Conservation (phyloP, 2,113 vertebrate genomes). For the Tursiops truncatus region DNA sequence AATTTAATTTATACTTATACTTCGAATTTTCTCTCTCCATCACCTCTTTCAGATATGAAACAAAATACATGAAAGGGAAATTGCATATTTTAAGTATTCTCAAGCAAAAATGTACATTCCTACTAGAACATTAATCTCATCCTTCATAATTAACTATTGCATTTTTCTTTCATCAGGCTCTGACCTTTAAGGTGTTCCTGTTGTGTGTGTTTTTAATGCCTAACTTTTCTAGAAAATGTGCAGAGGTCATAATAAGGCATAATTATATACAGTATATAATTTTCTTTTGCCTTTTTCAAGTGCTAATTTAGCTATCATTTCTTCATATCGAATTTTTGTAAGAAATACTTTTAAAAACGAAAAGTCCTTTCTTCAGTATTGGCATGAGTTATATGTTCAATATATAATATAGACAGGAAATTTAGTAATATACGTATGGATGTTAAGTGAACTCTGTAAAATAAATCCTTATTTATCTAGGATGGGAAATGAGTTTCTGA, state of each 20-base stretch:
- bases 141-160: constrained; percentile 71
- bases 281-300: constrained; percentile 79
- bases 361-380: constrained; percentile 61
- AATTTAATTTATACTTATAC: constrained; percentile 34
- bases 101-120: constrained; percentile 59
- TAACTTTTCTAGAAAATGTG: constrained; percentile 77
- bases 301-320: constrained; percentile 78
- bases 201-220: constrained; percentile 75
- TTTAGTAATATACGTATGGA: not conserved
- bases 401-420: constrained; percentile 14
- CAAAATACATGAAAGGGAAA: constrained; percentile 15
- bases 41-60: constrained; percentile 49
- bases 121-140: constrained; percentile 60
- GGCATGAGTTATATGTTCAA: constrained; percentile 39
- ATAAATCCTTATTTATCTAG: constrained; percentile 37
- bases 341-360: constrained; percentile 58
- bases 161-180: constrained; percentile 77
- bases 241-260: constrained; percentile 79
- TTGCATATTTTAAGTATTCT: constrained; percentile 46
- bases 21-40: constrained; percentile 38
- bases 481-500: constrained; percentile 28
- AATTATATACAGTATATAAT: constrained; percentile 78
- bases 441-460: not conserved
- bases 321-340: constrained; percentile 71
- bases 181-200: constrained; percentile 77